Evolutionary conservation across 2,797 vertebrate species (phyloP).

Genomic region (Coluber constrictor): DNA sequence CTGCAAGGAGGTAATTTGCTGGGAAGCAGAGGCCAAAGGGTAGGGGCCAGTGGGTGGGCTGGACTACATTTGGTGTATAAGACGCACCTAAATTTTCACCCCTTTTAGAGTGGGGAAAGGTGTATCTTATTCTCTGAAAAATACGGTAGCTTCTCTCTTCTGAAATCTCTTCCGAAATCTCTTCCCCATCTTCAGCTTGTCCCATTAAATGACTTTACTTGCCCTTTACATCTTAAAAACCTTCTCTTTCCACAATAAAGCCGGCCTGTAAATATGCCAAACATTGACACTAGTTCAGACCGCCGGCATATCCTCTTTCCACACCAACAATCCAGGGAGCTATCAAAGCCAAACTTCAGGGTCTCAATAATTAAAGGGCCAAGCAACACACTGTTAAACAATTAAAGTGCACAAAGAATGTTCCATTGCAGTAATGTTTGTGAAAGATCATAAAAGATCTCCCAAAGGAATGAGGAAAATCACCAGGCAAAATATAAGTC

Average conservation of each 20-base stretch:
- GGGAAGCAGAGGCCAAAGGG: no score
- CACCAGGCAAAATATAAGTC: not conserved
- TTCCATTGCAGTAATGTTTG: not conserved
- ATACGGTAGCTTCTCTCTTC: no score
- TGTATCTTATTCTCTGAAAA: no score
- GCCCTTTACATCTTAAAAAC: not conserved
- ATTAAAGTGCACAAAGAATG: constrained; percentile 18
- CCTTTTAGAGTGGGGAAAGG: no score
- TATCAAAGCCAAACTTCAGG: constrained; percentile 26
- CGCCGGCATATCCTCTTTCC: not conserved
- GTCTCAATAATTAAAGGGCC: constrained; percentile 30
- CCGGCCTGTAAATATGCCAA: not conserved
- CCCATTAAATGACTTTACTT: not conserved
- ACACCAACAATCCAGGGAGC: not conserved
- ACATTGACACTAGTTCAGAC: not conserved
- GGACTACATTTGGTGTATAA: no score
- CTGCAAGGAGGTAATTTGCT: no score
- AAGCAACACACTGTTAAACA: constrained; percentile 33
- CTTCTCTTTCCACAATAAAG: not conserved
- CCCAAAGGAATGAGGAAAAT: not conserved
- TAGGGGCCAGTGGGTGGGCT: no score
- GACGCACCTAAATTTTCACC: no score
- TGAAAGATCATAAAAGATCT: not conserved
- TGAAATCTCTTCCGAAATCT: not conserved
- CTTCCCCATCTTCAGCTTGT: not conserved